Base-by-base conservation (phyloP, 2,113 vertebrate genomes). In the Phalacrocorax carbo region DNA sequence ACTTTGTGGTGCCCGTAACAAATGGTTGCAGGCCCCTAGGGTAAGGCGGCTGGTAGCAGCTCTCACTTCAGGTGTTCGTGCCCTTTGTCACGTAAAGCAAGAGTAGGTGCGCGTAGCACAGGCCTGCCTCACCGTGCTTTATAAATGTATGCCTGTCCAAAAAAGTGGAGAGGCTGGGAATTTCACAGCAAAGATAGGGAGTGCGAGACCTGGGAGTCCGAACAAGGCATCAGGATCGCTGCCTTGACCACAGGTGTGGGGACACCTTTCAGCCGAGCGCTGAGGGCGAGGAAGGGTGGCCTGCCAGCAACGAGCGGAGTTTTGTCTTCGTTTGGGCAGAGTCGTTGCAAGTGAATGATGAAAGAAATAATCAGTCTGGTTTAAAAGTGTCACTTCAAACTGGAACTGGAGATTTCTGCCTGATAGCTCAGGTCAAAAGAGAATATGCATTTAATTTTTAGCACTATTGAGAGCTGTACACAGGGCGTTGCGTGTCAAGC, bases 101-200 rank as follows among this genome's bases (percentile, higher is more conserved):
- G 29, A 54, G 36, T 5, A 9, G 48, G 3, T 13, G 57, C 14
- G 30, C 9, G 1, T 10, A 1, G 4, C 5, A 7, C 34, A 2
- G 51, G n/a, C 21, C 5, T 20, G 1, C 30, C 14, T 2, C 2
- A 0, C 29, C 14, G 9, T 5, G 29, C 20, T n/a, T 32, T 13
- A 0, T 16, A 6, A 3, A 5, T 4, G 8, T 0, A 48, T 10
- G 0, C 2, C 0, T 5, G 38, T 3, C 16, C 5, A 4, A 7
- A 75, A 34, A 26, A 15, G 13, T 5, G 3, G 48, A n/a, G 48
- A 36, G 34, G 15, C 27, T 1, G 51, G 60, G 60, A 40, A 15
- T 75, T 66, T 16, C 22, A 3, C 6, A 5, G 60, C 11, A 3
- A 6, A 27, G 42, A 7, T 44, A 11, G 32, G 52, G 38, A 51